Evolutionary conservation across 2,797 vertebrate species (phyloP).

Genomic region (Pangasius macronema): DNA sequence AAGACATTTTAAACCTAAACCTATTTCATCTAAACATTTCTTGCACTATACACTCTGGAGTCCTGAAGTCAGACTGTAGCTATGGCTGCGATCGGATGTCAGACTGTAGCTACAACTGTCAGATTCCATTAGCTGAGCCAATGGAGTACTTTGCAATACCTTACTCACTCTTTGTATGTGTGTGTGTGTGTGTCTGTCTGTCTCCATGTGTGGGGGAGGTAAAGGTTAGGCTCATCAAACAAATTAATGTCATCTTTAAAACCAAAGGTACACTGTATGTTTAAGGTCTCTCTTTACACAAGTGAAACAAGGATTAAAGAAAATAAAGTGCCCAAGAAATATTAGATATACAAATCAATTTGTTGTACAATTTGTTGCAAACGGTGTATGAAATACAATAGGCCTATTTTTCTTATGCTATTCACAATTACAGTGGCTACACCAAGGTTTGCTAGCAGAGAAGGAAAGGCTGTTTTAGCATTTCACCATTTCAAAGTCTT

Average conservation of each 20-base stretch:
- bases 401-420: neutral
- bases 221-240: constrained; percentile 12
- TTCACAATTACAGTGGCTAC: neutral
- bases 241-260: neutral
- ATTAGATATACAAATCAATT: neutral
- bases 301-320: neutral
- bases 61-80: neutral
- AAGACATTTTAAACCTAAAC: neutral
- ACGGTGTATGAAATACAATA: neutral
- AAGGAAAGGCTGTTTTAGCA: neutral
- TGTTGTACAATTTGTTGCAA: neutral
- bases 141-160: neutral
- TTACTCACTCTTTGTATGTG: neutral
- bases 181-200: neutral
- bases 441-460: neutral
- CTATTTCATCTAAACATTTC: neutral
- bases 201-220: neutral
- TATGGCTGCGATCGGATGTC: neutral
- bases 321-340: neutral
- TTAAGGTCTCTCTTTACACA: too few relatives aligned
- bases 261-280: neutral
- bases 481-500: neutral
- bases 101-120: neutral
- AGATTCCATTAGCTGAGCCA: neutral
- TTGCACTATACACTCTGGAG: neutral